Evolutionary conservation across 2,888 invertebrate species (phyloP).

Genomic region (Urechis unicinctus): DNA sequence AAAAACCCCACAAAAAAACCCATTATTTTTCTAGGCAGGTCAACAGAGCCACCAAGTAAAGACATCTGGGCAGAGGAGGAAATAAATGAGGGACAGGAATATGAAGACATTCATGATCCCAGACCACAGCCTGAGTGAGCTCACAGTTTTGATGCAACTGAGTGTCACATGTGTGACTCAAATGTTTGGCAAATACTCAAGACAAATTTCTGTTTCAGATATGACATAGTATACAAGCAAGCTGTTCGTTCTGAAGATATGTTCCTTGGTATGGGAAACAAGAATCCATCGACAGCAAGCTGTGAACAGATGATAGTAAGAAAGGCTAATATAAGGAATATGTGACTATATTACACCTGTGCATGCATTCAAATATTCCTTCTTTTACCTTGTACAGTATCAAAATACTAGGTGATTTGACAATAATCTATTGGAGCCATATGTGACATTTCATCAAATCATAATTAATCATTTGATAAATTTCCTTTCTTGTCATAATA

Average conservation of each 20-base stretch:
- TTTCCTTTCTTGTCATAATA: constrained; percentile 14
- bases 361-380: too few relatives aligned
- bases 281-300: constrained; percentile 70
- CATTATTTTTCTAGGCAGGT: not conserved
- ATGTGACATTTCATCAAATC: too few relatives aligned
- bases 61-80: constrained; percentile 49
- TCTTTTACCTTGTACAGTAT: too few relatives aligned
- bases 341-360: too few relatives aligned
- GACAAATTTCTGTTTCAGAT: constrained; percentile 44
- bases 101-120: constrained; percentile 43
- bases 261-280: constrained; percentile 75
- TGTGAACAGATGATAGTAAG: constrained; percentile 82
- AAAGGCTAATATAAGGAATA: too few relatives aligned
- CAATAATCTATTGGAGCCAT: too few relatives aligned
- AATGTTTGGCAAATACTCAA: too few relatives aligned
- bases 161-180: not conserved
- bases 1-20: too few relatives aligned
- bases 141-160: not conserved
- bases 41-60: constrained; percentile 19
- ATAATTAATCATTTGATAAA: not conserved
- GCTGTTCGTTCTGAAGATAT: constrained; percentile 78
- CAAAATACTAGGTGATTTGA: too few relatives aligned
- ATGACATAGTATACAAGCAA: constrained; percentile 78
- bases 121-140: constrained; percentile 47
- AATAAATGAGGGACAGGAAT: constrained; percentile 43